Evolutionary conservation across 2,888 invertebrate species (phyloP).

Genomic region (Callinectes sapidus): DNA sequence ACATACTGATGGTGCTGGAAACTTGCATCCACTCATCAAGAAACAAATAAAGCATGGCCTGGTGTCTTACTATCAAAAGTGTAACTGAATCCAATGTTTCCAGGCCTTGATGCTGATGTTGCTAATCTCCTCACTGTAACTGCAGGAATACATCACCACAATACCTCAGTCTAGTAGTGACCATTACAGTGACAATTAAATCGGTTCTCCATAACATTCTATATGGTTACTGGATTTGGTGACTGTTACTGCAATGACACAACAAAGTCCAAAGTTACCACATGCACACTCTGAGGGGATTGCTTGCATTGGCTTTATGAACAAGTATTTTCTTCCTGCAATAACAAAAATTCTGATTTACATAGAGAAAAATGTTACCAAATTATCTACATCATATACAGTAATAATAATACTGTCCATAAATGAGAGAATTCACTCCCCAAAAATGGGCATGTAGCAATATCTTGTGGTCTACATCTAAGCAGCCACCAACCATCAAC

Average conservation of each 20-base stretch:
- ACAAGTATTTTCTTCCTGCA: neutral
- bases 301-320: neutral
- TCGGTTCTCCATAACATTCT: neutral
- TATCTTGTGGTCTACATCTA: neutral
- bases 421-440: neutral
- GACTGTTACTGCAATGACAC: neutral
- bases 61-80: neutral
- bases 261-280: neutral
- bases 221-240: neutral
- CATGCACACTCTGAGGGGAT: neutral
- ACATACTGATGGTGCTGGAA: neutral
- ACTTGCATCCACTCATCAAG: neutral
- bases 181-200: neutral
- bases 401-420: conserved; percentile 16
- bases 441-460: neutral
- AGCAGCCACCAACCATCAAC: neutral
- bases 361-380: neutral
- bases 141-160: neutral
- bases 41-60: neutral
- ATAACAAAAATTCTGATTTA: neutral
- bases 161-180: neutral
- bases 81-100: neutral
- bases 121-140: neutral
- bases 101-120: neutral
- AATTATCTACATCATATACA: neutral